Conservation (phyloP, 2,888 invertebrate species). For the Euzetes globulus region DNA sequence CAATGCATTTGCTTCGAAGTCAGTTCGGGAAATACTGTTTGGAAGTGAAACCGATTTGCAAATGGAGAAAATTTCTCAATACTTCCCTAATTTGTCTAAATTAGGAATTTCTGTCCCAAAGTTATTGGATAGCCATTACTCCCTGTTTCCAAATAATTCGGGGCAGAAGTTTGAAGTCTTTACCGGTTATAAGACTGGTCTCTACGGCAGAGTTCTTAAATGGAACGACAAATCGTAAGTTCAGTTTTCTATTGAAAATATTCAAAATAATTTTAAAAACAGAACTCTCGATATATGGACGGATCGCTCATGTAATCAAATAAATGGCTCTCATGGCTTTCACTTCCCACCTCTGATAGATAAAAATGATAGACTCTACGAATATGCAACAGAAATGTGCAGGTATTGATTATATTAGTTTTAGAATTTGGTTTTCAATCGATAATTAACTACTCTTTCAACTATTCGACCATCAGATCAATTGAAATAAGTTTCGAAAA, state of each 20-base stretch:
- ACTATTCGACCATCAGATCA: constrained; percentile 22
- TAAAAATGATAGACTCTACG: constrained; percentile 40
- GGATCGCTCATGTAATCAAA: constrained; percentile 42
- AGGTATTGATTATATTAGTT: too few relatives aligned
- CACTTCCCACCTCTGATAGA: constrained; percentile 42
- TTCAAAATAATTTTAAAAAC: constrained; percentile 19
- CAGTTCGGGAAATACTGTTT: constrained; percentile 5
- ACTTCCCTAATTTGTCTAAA: neutral
- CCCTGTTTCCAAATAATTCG: constrained; percentile 25
- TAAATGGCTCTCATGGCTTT: constrained; percentile 44
- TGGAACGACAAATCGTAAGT: constrained; percentile 35
- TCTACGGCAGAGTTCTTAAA: constrained; percentile 21
- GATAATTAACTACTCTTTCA: constrained; percentile 6
- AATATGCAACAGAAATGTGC: constrained; percentile 45
- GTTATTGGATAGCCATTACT: neutral
- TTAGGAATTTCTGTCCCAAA: neutral
- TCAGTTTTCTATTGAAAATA: neutral
- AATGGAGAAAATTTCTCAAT: constrained; percentile 1
- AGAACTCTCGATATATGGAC: constrained; percentile 42
- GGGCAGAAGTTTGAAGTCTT: constrained; percentile 21
- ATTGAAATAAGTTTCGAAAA: neutral
- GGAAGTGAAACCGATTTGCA: neutral
- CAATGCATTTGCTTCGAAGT: neutral
- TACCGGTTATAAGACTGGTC: constrained; percentile 26
- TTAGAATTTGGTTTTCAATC: too few relatives aligned